These are phyloP conservation scores for Eulimnadia texana DNA, from an alignment of 1,140 invertebrate genomes.

Conservation along the genomic window DNA sequence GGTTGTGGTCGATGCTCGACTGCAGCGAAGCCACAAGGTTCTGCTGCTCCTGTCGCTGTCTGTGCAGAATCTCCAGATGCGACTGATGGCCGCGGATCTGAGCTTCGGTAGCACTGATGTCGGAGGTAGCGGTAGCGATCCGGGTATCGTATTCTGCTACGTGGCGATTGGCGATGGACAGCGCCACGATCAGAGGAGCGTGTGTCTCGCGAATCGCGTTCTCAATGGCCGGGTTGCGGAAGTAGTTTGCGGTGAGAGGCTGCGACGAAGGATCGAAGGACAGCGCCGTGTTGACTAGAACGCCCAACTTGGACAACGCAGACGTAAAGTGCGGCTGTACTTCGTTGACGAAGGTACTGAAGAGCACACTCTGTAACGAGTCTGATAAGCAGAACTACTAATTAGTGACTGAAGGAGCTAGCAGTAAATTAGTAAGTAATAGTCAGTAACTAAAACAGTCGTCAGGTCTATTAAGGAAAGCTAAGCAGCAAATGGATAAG, in stretches of 20 bases:
- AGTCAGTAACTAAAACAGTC: no score
- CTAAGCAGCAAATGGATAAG: no score
- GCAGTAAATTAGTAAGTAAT: no score
- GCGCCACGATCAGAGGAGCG: background rate
- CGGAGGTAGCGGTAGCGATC: background rate
- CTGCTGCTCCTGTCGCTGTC: no score
- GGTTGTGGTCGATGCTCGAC: conserved; percentile 2
- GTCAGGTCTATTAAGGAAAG: no score
- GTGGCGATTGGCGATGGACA: background rate
- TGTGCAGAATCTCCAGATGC: background rate
- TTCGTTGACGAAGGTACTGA: conserved; percentile 9
- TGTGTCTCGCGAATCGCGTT: background rate
- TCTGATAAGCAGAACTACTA: no score
- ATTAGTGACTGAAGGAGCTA: no score
- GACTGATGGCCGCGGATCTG: no score
- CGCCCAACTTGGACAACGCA: background rate
- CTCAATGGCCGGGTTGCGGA: background rate
- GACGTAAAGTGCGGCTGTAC: conserved; percentile 1
- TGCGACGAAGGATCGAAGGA: background rate
- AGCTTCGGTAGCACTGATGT: no score
- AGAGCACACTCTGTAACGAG: background rate
- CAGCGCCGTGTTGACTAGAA: background rate
- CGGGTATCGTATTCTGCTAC: conserved; percentile 3
- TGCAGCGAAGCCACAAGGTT: conserved; percentile 7
- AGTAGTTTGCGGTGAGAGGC: background rate